Evolutionary conservation across 2,113 vertebrate genomes (phyloP).

Genomic region (Chiloscyllium plagiosum): DNA sequence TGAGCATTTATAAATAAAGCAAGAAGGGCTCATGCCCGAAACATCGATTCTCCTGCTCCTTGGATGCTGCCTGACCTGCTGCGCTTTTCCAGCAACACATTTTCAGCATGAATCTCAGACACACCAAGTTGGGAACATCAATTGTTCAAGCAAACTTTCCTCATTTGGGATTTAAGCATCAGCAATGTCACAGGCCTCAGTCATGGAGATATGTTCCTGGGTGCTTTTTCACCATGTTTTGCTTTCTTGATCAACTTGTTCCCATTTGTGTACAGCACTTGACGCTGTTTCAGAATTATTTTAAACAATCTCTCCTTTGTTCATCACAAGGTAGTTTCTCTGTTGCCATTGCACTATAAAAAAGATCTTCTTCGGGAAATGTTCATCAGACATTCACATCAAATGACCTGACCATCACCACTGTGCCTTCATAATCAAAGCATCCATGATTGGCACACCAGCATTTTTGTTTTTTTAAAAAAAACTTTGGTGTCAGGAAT

Average conservation of each 20-base stretch:
- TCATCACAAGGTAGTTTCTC: not conserved
- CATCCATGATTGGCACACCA: not conserved
- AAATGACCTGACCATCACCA: not conserved
- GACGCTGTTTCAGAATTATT: not conserved
- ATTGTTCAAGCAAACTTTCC: not conserved
- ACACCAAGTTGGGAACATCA: no score
- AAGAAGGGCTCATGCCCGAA: no score
- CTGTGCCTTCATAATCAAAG: not conserved
- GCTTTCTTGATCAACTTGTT: not conserved
- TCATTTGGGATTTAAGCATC: not conserved
- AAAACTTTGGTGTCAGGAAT: not conserved
- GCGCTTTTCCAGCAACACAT: no score
- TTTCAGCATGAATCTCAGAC: not conserved
- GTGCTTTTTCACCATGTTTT: not conserved
- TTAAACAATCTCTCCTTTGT: not conserved
- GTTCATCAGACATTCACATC: not conserved
- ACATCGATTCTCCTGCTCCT: no score
- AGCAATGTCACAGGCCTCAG: not conserved
- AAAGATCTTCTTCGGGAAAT: not conserved
- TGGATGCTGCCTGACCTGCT: no score
- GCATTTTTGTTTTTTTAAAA: not conserved
- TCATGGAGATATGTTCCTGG: not conserved
- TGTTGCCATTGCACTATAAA: not conserved
- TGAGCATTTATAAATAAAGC: not conserved
- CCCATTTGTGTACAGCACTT: not conserved